Evolutionary conservation across 2,888 invertebrate species (phyloP).

Genomic region (Drosophila koepferae): DNA sequence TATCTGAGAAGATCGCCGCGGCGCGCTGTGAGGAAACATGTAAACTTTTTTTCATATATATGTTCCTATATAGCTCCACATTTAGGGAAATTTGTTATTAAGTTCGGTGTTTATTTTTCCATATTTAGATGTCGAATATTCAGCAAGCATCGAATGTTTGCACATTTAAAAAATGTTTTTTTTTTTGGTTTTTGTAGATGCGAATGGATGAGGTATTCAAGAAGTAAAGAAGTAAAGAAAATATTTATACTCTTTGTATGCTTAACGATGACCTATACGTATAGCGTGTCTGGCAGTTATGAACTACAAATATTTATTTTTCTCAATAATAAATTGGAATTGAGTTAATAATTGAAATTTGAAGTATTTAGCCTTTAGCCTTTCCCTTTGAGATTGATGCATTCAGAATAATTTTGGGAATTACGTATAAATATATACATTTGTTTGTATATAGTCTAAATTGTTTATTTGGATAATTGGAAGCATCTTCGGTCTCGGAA

Average conservation of each 20-base stretch:
- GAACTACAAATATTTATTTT: not conserved
- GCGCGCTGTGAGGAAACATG: not conserved
- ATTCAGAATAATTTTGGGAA: not conserved
- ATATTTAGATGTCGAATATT: not conserved
- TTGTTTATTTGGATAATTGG: not conserved
- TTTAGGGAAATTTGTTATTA: not conserved
- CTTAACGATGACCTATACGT: not conserved
- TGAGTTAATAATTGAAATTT: not conserved
- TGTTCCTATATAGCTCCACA: not conserved
- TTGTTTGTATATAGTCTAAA: not conserved
- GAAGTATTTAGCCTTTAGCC: not conserved
- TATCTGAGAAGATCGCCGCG: not conserved
- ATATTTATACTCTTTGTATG: conserved; percentile 1
- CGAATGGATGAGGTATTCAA: not conserved
- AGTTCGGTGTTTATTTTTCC: not conserved
- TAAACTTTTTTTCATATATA: not conserved
- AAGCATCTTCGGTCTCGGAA: too few relatives aligned
- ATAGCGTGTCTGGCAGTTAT: not conserved
- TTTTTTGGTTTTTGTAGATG: too few relatives aligned
- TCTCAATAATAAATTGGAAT: not conserved
- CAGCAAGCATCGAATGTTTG: not conserved
- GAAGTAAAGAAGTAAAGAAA: not conserved
- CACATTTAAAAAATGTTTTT: not conserved
- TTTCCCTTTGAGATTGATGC: not conserved
- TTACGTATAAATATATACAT: not conserved